Conservation (phyloP, 2,113 vertebrate species). For the Oryzias celebensis region DNA sequence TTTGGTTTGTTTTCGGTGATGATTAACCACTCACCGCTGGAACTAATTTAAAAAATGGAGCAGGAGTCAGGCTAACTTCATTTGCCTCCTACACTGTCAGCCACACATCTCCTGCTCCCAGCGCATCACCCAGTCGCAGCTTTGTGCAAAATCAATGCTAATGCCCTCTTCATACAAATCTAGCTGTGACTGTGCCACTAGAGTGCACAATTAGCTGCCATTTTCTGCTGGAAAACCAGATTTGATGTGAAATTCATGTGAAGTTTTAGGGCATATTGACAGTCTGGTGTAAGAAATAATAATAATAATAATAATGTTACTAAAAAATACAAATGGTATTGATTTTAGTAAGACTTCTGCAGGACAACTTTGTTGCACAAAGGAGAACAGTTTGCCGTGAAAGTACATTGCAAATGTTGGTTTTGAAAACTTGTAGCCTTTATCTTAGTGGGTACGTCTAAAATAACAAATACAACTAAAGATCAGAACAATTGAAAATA, state of each 20-base stretch:
- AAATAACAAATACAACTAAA: background rate
- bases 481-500: too few species aligned
- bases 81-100: constrained; percentile 24
- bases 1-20: constrained; percentile 4
- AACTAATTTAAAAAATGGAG: constrained; percentile 44
- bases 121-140: constrained; percentile 38
- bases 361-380: background rate
- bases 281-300: constrained; percentile 1
- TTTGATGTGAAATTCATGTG: constrained; percentile 24
- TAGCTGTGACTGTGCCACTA: constrained; percentile 42
- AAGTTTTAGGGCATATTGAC: constrained; percentile 19
- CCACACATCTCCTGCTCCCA: constrained; percentile 25
- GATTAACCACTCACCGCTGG: constrained; percentile 9
- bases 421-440: background rate
- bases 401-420: background rate
- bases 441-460: background rate
- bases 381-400: too few species aligned
- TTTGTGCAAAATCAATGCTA: constrained; percentile 58
- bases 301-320: constrained; percentile 13
- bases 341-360: constrained; percentile 22
- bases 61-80: constrained; percentile 47
- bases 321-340: constrained; percentile 18
- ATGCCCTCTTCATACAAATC: constrained; percentile 38
- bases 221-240: constrained; percentile 30
- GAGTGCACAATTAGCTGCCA: constrained; percentile 44